Evolutionary conservation across 2,113 vertebrate species (phyloP).

Genomic region (Prinia subflava): DNA sequence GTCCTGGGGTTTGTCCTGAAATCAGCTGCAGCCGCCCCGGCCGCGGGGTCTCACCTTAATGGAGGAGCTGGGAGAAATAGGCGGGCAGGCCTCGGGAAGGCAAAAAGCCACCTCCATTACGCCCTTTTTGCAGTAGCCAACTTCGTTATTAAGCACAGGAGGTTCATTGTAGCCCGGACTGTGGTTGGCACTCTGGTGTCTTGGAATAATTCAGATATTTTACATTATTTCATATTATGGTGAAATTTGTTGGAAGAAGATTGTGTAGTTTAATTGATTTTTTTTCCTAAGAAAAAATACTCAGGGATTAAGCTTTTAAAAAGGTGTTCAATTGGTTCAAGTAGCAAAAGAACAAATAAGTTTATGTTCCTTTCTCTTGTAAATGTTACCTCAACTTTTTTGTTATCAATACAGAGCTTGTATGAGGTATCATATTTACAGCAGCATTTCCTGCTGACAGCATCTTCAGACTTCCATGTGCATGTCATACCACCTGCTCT

Average conservation of each 20-base stretch:
- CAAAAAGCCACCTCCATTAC: neutral
- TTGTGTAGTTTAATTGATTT: neutral
- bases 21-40: neutral
- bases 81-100: neutral
- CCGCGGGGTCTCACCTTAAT: neutral
- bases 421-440: neutral
- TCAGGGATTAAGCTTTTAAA: neutral
- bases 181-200: neutral
- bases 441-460: constrained; percentile 27
- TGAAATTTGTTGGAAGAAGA: neutral
- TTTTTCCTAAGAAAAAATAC: neutral
- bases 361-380: neutral
- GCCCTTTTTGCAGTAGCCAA: neutral
- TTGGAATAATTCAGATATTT: neutral
- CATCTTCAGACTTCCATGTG: neutral
- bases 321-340: neutral
- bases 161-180: neutral
- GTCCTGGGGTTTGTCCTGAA: neutral
- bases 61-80: neutral
- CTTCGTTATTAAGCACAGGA: neutral
- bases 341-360: neutral
- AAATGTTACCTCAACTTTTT: neutral
- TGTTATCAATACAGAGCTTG: neutral
- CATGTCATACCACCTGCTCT: neutral
- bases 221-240: neutral